Conservation (phyloP, 2,113 vertebrate genomes). For the Lethenteron reissneri region DNA sequence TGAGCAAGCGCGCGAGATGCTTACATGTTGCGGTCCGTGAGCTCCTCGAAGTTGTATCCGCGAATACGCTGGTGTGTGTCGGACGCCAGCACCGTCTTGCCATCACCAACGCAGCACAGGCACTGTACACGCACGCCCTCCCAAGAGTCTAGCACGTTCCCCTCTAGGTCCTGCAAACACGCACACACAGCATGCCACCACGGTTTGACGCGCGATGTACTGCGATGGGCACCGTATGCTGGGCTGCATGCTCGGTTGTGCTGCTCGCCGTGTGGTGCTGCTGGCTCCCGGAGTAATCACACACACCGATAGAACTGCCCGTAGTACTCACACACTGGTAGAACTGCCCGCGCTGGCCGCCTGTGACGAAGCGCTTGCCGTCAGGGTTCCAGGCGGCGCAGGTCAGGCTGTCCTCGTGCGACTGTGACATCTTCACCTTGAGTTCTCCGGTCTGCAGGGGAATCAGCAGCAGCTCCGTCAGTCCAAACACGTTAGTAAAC, state of each 20-base stretch:
- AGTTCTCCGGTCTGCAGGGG: conserved; percentile 7
- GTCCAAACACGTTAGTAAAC: too few species aligned
- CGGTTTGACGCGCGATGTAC: too few species aligned
- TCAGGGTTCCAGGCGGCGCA: conserved; percentile 9
- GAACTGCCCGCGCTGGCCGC: conserved; percentile 8
- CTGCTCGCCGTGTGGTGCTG: too few species aligned
- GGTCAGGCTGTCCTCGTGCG: conserved; percentile 9
- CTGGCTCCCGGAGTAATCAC: too few species aligned
- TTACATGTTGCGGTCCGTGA: conserved; percentile 11
- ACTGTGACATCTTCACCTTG: conserved; percentile 8
- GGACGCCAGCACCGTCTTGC: conserved; percentile 7
- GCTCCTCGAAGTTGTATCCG: conserved; percentile 10
- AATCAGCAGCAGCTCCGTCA: too few species aligned
- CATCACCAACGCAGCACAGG: conserved; percentile 9
- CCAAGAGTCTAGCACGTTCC: conserved; percentile 10
- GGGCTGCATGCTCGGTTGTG: too few species aligned
- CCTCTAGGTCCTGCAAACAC: conserved; percentile 9
- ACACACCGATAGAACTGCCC: background rate
- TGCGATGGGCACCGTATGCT: too few species aligned
- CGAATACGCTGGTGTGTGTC: conserved; percentile 10
- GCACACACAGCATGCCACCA: background rate
- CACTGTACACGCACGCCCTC: conserved; percentile 9
- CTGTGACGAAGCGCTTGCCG: conserved; percentile 7
- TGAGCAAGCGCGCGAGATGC: background rate
- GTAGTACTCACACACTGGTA: conserved; percentile 9